Evolutionary conservation across 2,888 invertebrate species (phyloP).

Genomic region (Lithophane ornitopus): DNA sequence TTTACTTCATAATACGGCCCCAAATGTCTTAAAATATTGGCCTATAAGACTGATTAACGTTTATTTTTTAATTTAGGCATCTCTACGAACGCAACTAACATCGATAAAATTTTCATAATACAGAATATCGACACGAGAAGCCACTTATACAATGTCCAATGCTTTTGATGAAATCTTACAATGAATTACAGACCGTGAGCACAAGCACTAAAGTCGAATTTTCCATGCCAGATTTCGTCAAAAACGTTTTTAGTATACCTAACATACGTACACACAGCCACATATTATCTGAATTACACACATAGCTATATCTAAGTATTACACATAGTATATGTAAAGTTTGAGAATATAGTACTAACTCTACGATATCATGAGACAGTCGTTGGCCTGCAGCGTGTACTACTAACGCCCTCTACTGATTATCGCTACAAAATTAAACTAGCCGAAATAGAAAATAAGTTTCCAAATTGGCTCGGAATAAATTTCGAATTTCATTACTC

Average conservation of each 20-base stretch:
- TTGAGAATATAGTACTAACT: slow-evolving; percentile 70
- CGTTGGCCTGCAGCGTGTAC: slow-evolving; percentile 69
- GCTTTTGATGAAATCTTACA: slow-evolving; percentile 37
- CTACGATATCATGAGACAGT: slow-evolving; percentile 78
- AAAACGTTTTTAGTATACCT: slow-evolving; percentile 20
- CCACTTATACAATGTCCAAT: slow-evolving; percentile 23
- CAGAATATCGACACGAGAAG: slow-evolving; percentile 49
- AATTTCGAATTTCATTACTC: slow-evolving; percentile 68
- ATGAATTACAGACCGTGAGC: slow-evolving; percentile 38
- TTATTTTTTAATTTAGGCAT: slow-evolving; percentile 14
- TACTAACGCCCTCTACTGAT: slow-evolving; percentile 62
- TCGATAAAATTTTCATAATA: slow-evolving; percentile 38
- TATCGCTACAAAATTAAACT: slow-evolving; percentile 66
- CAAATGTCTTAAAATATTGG: slow-evolving; percentile 27
- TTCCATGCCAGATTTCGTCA: slow-evolving; percentile 28
- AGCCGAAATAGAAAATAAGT: slow-evolving; percentile 71
- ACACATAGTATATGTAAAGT: slow-evolving; percentile 71
- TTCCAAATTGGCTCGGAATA: slow-evolving; percentile 82
- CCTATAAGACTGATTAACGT: background rate
- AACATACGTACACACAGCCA: slow-evolving; percentile 61
- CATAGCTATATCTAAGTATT: slow-evolving; percentile 70
- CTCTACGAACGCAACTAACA: slow-evolving; percentile 52
- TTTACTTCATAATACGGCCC: no score
- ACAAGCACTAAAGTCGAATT: slow-evolving; percentile 35
- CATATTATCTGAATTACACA: slow-evolving; percentile 65